Evolutionary conservation across 92 coral and sea anemone genomes (phyloP).

Genomic region (Ricordea florida): DNA sequence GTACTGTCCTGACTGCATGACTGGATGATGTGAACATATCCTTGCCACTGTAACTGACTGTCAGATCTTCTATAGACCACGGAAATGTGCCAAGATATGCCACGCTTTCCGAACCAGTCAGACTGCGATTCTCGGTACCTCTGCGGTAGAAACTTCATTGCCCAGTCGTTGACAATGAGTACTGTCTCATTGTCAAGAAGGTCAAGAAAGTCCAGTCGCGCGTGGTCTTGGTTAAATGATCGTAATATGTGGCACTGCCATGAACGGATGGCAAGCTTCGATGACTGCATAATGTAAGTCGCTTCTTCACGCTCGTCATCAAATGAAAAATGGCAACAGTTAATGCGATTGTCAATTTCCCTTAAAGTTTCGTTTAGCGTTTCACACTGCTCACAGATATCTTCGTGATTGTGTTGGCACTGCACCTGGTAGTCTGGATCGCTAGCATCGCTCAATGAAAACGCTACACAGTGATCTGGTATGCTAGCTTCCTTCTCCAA

Average conservation of each 20-base stretch:
- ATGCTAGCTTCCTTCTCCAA: neutral
- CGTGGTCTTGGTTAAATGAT: conserved; percentile 5
- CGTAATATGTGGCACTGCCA: neutral
- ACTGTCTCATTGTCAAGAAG: conserved; percentile 20
- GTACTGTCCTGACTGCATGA: conserved; percentile 50
- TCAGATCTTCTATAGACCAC: conserved; percentile 27
- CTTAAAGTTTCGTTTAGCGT: neutral
- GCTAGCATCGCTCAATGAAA: conserved; percentile 1
- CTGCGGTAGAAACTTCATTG: conserved; percentile 59
- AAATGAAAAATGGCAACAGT: conserved; percentile 4
- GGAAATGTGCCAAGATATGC: conserved; percentile 57
- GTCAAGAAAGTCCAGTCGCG: neutral
- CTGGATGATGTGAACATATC: conserved; percentile 46
- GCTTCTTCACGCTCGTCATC: neutral
- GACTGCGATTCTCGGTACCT: conserved; percentile 42
- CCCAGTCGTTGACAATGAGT: conserved; percentile 51
- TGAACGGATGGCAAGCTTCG: neutral
- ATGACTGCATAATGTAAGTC: neutral
- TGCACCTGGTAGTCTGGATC: neutral
- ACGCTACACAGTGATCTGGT: neutral
- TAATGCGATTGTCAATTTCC: neutral
- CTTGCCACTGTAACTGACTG: conserved; percentile 43
- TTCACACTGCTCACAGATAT: neutral
- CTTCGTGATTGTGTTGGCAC: conserved; percentile 3
- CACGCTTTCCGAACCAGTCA: conserved; percentile 55